Conservation (phyloP, 2,797 vertebrate genomes). For the Paguma larvata region DNA sequence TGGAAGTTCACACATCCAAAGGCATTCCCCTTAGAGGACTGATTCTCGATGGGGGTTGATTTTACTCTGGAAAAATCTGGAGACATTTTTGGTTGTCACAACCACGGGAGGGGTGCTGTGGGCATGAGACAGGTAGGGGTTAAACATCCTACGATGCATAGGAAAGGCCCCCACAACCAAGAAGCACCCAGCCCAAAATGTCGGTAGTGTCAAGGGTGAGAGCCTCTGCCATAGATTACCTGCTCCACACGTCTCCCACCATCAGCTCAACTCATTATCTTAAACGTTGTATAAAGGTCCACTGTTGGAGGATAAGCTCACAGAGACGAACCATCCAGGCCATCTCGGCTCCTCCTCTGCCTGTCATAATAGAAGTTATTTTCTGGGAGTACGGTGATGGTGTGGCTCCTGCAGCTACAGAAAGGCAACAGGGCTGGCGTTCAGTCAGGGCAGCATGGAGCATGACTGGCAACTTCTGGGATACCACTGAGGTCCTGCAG, state of each 20-base stretch:
- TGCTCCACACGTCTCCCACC: not conserved
- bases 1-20: not conserved
- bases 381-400: not conserved
- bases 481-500: not conserved
- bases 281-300: not conserved
- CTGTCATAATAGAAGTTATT: not conserved
- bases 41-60: not conserved
- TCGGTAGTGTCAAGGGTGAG: not conserved
- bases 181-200: not conserved
- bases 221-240: not conserved
- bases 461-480: rapidly evolving
- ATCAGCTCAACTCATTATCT: not conserved
- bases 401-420: not conserved
- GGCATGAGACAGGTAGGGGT: not conserved
- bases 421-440: not conserved
- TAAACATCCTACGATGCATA: not conserved
- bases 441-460: too few relatives aligned
- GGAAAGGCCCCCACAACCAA: not conserved
- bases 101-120: not conserved
- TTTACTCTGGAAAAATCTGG: not conserved
- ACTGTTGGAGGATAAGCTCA: not conserved
- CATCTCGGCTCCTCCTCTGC: not conserved
- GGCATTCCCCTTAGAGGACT: not conserved
- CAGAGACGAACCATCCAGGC: not conserved
- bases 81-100: not conserved